Base-by-base conservation (phyloP, 2,888 invertebrate species). In the Anticlea derivata region DNA sequence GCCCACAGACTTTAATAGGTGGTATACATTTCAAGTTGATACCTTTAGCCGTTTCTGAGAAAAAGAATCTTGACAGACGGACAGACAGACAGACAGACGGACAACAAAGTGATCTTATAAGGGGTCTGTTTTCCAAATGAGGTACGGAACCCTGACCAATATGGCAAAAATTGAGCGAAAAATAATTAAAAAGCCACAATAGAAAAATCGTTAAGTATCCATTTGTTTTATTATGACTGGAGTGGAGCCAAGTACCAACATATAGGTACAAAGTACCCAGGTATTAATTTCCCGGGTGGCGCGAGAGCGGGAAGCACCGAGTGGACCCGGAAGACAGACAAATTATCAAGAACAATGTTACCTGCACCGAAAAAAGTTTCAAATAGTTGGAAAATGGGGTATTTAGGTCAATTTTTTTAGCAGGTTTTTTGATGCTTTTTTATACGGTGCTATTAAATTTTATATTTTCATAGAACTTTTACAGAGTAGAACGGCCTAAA, bases 241-340 rank as follows among this genome's bases (percentile, higher is more conserved):
- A 45, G 24, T 24, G 37, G 31, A 37, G 56, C 52, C 43, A 61
- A 55, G 65, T 66, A 24, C 40, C 59, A 10, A 17, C 17, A 3
- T 17, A 37, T 61, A 62, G 60, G 65, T 61, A 65, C 63, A 66
- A 78, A 77, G 73, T 78, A 75, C 60, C 62, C 72, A 66, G 76
- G 72, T 72, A 72, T 72, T 78, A 78, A 79, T 80, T 76, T 78
- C 75, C 80, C 75, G 68, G 58, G 63, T 75, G 72, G 70, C 70
- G 57, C 55, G 13, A 50, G 29, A 43, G 55, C 67, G 63, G 66
- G 60, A 61, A 72, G 73, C 70, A 70, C 68, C 66, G 57, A 40
- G 55, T 59, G 62, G 49, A 54, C 39, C 47, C 50, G 52, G 53
- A 67, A 66, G 62, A 64, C 70, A 63, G 57, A 54, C 61, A 53